Evolutionary conservation across 2,888 invertebrate species (phyloP), one percentile per base, ranked within the genome.

Genomic region (Agrilus cyanescens): DNA sequence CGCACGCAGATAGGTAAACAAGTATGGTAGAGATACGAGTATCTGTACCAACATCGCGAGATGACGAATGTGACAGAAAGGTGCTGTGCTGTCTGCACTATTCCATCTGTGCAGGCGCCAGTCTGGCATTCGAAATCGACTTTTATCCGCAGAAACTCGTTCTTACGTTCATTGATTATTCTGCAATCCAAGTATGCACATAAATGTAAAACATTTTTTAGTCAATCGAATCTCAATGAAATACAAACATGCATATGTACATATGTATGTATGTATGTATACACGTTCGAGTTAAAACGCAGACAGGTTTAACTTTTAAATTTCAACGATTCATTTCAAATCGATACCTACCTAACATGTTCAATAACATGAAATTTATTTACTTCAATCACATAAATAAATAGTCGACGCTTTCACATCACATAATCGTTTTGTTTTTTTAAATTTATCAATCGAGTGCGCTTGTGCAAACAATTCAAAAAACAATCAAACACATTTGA

Each of bases 81-180:
- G 45, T 35, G 46, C 46, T 34, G 40, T 37, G 34, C 30, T 38
- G 42, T 43, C 45, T 45, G 36, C 46, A 49, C 45, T 53, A 58
- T 60, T 59, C 60, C 60, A 58, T 57, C 56, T 59, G 25, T 50
- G 52, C 53, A 57, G 61, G 62, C 61, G 61, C 61, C 62, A 59
- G 58, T 57, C 57, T 57, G 60, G 54, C 60, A 59, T 59, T 55
- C 56, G 55, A 47, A 56, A 53, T 58, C 55, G 49, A 57, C 58
- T 58, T 60, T 57, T 58, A 59, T 59, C 59, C 53, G 50, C 50
- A 50, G 43, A 57, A 56, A 59, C 57, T 57, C 57, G 58, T 58
- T 59, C 54, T 57, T 55, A 56, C 54, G 53, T 57, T 56, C 58
- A 56, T 59, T 54, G 55, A 60, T 56, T 60, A 59, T 60, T 58